Evolutionary conservation across 30 jellyfish, hydroid and myxozoan genomes (phyloP).

Genomic region (Aurelia aurita complex sp. Pacific): DNA sequence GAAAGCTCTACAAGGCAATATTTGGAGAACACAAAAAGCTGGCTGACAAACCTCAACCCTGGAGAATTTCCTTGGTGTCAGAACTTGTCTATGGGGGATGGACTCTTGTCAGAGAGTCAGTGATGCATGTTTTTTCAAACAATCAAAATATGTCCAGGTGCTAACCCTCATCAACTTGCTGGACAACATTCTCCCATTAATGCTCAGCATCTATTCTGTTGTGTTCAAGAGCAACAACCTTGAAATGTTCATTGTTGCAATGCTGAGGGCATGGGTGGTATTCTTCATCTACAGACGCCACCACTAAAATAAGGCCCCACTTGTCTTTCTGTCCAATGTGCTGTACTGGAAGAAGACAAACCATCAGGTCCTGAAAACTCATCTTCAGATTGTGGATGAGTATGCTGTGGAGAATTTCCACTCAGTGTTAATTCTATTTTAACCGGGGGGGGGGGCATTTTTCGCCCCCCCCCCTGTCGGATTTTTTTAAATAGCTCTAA

Average conservation of each 20-base stretch:
- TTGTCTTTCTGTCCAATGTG: background rate
- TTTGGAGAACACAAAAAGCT: conserved; percentile 37
- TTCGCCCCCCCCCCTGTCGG: no score
- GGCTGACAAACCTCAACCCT: conserved; percentile 35
- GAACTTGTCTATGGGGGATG: conserved; percentile 35
- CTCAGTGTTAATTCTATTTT: no score
- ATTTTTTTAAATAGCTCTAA: no score
- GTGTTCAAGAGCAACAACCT: conserved; percentile 3
- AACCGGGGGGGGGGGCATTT: no score
- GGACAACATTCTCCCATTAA: conserved; percentile 20
- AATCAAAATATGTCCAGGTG: conserved; percentile 20
- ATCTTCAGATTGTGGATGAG: background rate
- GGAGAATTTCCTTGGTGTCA: conserved; percentile 6
- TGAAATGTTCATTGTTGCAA: background rate
- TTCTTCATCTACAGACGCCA: background rate
- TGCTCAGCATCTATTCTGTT: conserved; percentile 12
- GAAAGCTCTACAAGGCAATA: conserved; percentile 8
- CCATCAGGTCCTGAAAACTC: background rate
- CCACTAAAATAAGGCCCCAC: background rate
- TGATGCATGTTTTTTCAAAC: background rate
- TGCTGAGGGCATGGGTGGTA: conserved; percentile 10
- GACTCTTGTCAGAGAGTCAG: conserved; percentile 43
- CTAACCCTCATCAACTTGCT: conserved; percentile 29
- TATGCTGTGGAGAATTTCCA: conserved; percentile 3
- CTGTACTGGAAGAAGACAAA: background rate